These are phyloP conservation scores for Corythoichthys haematopterus DNA, from an alignment of 2,113 vertebrate genomes.

Conservation along the genomic window DNA sequence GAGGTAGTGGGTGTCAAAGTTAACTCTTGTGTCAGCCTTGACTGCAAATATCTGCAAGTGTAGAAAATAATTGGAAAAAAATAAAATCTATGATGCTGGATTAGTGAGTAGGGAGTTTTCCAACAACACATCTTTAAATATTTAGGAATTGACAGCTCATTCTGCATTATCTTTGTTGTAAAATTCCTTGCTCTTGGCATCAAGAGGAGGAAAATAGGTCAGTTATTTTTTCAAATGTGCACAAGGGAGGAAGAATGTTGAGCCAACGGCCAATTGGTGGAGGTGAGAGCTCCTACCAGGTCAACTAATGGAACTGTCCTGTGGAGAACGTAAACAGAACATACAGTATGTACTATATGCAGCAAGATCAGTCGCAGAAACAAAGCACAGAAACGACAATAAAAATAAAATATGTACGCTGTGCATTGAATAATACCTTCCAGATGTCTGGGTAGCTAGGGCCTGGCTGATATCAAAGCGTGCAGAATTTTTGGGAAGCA, in stretches of 20 bases:
- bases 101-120: neutral
- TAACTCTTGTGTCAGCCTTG: too few relatives aligned
- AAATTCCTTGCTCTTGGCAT: neutral
- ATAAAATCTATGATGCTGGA: neutral
- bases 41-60: neutral
- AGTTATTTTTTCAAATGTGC: conserved; percentile 10
- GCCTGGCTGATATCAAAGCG: conserved; percentile 72
- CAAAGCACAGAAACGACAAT: conserved; percentile 34
- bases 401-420: conserved; percentile 61
- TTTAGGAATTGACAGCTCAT: neutral
- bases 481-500: conserved; percentile 62
- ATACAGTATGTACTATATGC: conserved; percentile 20
- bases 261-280: conserved; percentile 20
- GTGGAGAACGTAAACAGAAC: conserved; percentile 4
- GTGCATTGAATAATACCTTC: conserved; percentile 75
- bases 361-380: conserved; percentile 25
- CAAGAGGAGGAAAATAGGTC: conserved; percentile 7
- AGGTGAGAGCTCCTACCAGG: conserved; percentile 18
- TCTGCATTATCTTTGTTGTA: neutral
- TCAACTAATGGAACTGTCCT: conserved; percentile 7
- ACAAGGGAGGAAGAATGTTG: conserved; percentile 3
- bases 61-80: neutral
- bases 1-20: too few relatives aligned
- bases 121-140: neutral
- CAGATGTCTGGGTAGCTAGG: conserved; percentile 75